Percentiles rank a stretch among this genome's conserved stretches.
phyloP scores from a whole-genome alignment of 2,113 vertebrate genomes.

The Pterocles orientalis region DNA sequence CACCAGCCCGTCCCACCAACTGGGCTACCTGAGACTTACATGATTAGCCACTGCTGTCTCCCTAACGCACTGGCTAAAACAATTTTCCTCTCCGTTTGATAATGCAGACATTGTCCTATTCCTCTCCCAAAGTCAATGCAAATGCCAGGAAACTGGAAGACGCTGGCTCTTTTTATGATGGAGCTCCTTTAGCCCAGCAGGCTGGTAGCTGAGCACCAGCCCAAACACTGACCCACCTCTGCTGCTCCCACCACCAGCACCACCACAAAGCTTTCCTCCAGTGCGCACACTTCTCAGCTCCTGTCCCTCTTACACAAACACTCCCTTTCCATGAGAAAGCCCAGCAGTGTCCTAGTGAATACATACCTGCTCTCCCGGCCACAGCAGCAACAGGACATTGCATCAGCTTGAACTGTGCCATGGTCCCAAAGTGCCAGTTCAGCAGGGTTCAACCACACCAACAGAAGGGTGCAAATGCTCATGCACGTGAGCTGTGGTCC shows the following conservation, averaged over 20 bases:
- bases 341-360: not conserved
- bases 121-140: not conserved
- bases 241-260: not conserved
- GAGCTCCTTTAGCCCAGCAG: not conserved
- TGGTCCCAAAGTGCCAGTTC: not conserved
- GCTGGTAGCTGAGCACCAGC: not conserved
- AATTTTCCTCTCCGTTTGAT: not conserved
- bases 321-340: not conserved
- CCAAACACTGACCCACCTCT: not conserved
- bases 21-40: not conserved
- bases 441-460: not conserved
- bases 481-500: not conserved
- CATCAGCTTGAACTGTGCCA: not conserved
- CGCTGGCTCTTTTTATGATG: accelerated
- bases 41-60: not conserved
- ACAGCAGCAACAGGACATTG: not conserved
- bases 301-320: not conserved
- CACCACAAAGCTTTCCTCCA: not conserved
- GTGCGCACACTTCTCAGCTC: not conserved
- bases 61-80: not conserved
- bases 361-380: not conserved
- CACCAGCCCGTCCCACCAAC: not conserved
- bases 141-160: not conserved
- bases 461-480: not conserved
- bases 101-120: not conserved